Evolutionary conservation across 2,113 vertebrate genomes (phyloP).

Genomic region (Saccopteryx leptura): DNA sequence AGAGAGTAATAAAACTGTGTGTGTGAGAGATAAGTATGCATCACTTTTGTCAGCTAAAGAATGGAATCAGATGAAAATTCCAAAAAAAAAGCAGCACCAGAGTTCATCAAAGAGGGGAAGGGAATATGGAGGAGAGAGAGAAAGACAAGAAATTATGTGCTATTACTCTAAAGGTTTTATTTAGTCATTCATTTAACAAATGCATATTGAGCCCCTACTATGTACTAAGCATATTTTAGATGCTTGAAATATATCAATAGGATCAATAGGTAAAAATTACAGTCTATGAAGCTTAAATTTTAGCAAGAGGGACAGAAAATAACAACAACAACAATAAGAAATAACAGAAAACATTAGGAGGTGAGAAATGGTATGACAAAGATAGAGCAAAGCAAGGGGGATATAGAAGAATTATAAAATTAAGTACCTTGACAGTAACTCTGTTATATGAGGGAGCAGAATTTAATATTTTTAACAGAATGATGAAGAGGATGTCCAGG

Average conservation of each 20-base stretch:
- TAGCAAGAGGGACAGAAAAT: neutral
- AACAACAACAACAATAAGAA: neutral
- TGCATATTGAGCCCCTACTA: neutral
- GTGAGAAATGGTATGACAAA: neutral
- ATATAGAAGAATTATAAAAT: neutral
- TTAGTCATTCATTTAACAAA: slow-evolving; percentile 17
- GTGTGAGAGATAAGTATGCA: neutral
- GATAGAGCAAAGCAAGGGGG: neutral
- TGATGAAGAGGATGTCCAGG: neutral
- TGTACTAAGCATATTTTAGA: neutral
- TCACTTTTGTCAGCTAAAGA: neutral
- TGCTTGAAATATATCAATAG: neutral
- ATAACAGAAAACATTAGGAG: neutral
- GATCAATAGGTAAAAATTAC: neutral
- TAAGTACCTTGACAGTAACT: neutral
- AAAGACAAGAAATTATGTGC: neutral
- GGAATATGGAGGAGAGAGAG: neutral
- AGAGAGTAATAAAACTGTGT: neutral
- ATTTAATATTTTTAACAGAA: slow-evolving; percentile 45
- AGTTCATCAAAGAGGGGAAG: neutral
- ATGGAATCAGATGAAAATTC: neutral
- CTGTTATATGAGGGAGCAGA: neutral
- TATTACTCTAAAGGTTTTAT: neutral
- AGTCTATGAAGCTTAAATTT: neutral
- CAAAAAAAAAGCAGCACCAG: neutral